Conservation (phyloP, 2,113 vertebrate genomes). For the cattle (Bos taurus) region DNA sequence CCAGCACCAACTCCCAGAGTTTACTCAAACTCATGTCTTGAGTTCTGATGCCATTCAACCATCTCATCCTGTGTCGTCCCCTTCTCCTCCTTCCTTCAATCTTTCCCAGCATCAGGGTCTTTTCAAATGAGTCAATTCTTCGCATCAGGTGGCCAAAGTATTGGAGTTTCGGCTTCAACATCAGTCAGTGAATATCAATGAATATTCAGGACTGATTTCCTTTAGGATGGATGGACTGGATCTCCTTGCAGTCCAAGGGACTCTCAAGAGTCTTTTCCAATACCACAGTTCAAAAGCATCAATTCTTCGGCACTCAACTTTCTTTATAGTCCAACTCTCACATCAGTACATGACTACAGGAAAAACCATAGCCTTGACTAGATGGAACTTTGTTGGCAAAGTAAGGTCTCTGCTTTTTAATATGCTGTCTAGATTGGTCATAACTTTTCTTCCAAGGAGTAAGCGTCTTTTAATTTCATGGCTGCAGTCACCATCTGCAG, state of each 20-base stretch:
- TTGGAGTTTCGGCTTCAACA: neutral
- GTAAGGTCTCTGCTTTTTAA: neutral
- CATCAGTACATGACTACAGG: neutral
- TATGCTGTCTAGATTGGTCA: neutral
- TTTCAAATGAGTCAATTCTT: neutral
- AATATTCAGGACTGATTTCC: neutral
- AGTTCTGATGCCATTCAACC: neutral
- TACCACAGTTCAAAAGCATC: neutral
- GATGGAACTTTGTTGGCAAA: neutral
- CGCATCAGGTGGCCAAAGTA: neutral
- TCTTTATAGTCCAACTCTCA: neutral
- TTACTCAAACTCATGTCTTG: neutral
- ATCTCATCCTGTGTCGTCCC: neutral
- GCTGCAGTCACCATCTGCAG: neutral
- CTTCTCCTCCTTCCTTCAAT: neutral
- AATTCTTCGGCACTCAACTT: accelerated
- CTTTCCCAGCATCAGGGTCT: neutral
- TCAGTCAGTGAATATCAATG: neutral
- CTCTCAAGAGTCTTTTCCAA: neutral
- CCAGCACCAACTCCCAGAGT: neutral
- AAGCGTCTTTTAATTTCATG: neutral
- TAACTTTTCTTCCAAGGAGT: neutral
- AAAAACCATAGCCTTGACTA: neutral
- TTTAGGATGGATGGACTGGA: neutral
- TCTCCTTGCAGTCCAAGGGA: neutral